A percentile compares a stretch with the other conserved stretches of the same genome.
These are phyloP conservation scores for Drosophila setosimentum DNA, from an alignment of 2,888 invertebrate genomes.

Conservation along the genomic window DNA sequence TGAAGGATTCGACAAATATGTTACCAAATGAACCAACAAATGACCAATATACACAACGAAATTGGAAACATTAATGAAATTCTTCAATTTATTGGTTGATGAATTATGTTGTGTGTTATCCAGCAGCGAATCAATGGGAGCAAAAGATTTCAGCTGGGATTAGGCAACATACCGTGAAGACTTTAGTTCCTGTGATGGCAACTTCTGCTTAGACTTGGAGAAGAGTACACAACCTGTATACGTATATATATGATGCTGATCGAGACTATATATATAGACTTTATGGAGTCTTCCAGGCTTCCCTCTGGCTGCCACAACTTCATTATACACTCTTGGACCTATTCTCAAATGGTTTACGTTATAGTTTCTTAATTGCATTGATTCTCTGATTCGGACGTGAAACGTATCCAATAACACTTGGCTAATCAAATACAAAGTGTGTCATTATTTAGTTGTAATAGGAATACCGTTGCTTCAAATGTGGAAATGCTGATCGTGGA, in stretches of 20 bases:
- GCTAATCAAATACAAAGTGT: neutral
- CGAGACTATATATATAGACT: neutral
- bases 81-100: neutral
- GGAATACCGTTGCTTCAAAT: neutral
- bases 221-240: too few species aligned
- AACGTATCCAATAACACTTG: neutral
- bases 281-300: neutral
- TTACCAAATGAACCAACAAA: neutral
- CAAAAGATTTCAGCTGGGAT: neutral
- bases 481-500: conserved; percentile 8
- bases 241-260: neutral
- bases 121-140: neutral
- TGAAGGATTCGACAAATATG: rapidly evolving
- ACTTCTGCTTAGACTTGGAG: neutral
- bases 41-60: neutral
- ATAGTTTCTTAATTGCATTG: neutral
- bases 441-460: neutral
- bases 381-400: neutral
- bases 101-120: neutral
- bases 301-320: neutral
- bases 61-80: neutral
- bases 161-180: neutral
- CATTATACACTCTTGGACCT: neutral
- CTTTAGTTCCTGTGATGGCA: neutral
- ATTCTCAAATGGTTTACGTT: neutral